Conservation (phyloP, 2,888 invertebrate species). For the Euclidia mi region DNA sequence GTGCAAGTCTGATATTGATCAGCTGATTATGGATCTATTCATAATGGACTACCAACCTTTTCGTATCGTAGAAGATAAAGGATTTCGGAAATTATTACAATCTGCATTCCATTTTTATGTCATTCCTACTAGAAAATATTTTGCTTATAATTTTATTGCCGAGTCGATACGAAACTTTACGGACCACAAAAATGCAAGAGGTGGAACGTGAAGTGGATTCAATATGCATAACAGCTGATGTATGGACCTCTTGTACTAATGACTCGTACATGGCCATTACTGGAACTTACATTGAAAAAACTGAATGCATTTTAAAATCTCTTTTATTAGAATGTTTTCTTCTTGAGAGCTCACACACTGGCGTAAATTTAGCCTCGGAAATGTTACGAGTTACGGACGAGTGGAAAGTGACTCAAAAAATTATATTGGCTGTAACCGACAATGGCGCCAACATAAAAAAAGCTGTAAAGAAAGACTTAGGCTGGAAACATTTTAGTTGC, state of each 20-base stretch:
- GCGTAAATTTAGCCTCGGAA: slow-evolving; percentile 11
- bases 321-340: slow-evolving; percentile 13
- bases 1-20: too few species aligned
- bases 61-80: too few species aligned
- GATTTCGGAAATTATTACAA: slow-evolving; percentile 2
- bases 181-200: slow-evolving; percentile 9
- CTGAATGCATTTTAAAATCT: slow-evolving; percentile 14
- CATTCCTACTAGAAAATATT: slow-evolving; percentile 5
- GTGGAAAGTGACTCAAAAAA: slow-evolving; percentile 15
- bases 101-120: slow-evolving; percentile 4
- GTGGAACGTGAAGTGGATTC: slow-evolving; percentile 16
- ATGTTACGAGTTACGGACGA: slow-evolving; percentile 11
- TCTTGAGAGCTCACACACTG: slow-evolving; percentile 9
- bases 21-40: too few species aligned
- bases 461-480: too few species aligned
- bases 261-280: slow-evolving; percentile 24
- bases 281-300: slow-evolving; percentile 21
- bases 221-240: slow-evolving; percentile 19
- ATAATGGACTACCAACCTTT: too few species aligned
- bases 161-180: slow-evolving; percentile 11
- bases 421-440: slow-evolving; percentile 16
- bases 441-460: slow-evolving; percentile 34
- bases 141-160: slow-evolving; percentile 11
- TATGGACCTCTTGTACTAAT: slow-evolving; percentile 21
- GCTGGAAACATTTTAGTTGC: too few species aligned